A percentile compares a stretch with the other conserved stretches of the same genome.
Evolutionary conservation across 1,140 invertebrate genomes (phyloP).

Genomic region (Cotesia chilonis): DNA sequence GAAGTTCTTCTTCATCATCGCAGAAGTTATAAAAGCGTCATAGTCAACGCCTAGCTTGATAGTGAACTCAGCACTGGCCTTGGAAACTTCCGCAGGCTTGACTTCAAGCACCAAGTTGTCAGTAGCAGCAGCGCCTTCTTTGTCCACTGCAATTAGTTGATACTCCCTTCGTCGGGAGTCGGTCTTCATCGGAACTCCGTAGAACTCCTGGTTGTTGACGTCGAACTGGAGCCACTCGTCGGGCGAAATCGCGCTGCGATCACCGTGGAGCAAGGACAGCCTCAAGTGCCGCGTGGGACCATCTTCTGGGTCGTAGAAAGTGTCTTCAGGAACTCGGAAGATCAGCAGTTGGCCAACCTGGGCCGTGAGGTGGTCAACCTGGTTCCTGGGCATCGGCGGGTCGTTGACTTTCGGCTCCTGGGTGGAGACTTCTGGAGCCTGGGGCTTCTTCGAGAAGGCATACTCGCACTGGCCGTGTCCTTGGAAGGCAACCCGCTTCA

Average conservation of each 20-base stretch:
- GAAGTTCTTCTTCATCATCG: slow-evolving; percentile 77
- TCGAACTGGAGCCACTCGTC: slow-evolving; percentile 92
- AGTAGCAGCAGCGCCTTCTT: slow-evolving; percentile 68
- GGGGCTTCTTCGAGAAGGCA: slow-evolving; percentile 46
- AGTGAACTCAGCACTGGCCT: slow-evolving; percentile 77
- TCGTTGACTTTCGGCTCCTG: slow-evolving; percentile 71
- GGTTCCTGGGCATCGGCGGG: slow-evolving; percentile 80
- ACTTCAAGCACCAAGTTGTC: slow-evolving; percentile 85
- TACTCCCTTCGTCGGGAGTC: slow-evolving; percentile 80
- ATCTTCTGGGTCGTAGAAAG: slow-evolving; percentile 90
- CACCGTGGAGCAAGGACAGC: slow-evolving; percentile 77
- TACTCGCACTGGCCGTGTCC: slow-evolving; percentile 72
- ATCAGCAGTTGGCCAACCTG: slow-evolving; percentile 80
- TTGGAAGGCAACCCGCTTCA: slow-evolving; percentile 70
- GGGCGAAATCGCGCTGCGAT: slow-evolving; percentile 72
- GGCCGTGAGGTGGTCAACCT: slow-evolving; percentile 84
- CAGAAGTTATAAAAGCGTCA: slow-evolving; percentile 75
- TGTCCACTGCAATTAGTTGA: slow-evolving; percentile 71
- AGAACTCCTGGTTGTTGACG: slow-evolving; percentile 87
- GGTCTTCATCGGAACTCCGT: slow-evolving; percentile 77
- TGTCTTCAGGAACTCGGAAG: slow-evolving; percentile 84
- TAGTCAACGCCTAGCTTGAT: slow-evolving; percentile 81
- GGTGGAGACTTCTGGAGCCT: slow-evolving; percentile 63
- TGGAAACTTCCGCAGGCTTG: slow-evolving; percentile 65
- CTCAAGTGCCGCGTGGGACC: slow-evolving; percentile 77